These are phyloP conservation scores for Apostichopus leukothele DNA, from an alignment of 53 echinoderm and acorn worm genomes.

Conservation along the genomic window DNA sequence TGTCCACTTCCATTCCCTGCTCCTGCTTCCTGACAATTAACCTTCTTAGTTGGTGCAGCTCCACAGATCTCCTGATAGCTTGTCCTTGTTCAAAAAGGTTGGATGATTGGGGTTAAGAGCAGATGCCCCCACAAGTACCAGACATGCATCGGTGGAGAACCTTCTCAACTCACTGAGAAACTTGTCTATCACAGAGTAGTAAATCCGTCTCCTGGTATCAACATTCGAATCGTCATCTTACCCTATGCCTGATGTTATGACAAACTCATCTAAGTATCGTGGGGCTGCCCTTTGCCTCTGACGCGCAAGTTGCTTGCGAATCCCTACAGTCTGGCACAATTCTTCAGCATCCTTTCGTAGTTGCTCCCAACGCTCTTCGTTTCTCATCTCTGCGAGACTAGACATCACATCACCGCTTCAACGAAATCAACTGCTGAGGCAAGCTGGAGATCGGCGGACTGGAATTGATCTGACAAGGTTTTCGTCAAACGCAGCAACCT, in stretches of 20 bases:
- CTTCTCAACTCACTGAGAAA: too few relatives aligned
- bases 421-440: too few relatives aligned
- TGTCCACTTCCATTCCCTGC: conserved; percentile 37
- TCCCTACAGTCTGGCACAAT: conserved; percentile 47
- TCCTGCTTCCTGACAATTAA: conserved; percentile 40
- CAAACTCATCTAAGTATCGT: conserved; percentile 32
- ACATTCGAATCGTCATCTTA: conserved; percentile 34
- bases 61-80: conserved; percentile 39
- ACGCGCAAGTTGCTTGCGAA: conserved; percentile 36
- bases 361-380: too few relatives aligned
- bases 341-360: conserved; percentile 39
- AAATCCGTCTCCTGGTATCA: conserved; percentile 13
- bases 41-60: conserved; percentile 43
- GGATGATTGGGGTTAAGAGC: conserved; percentile 41
- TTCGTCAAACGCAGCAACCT: conserved; percentile 13
- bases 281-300: conserved; percentile 47
- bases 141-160: conserved; percentile 23
- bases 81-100: conserved; percentile 49
- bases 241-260: conserved; percentile 35
- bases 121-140: conserved; percentile 26
- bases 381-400: too few relatives aligned
- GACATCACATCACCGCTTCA: too few relatives aligned
- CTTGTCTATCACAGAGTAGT: conserved; percentile 12
- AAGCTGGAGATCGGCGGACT: conserved; percentile 42
- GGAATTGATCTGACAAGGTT: conserved; percentile 40